Conservation (phyloP, 2,888 invertebrate species). For the Andrena fulva region DNA sequence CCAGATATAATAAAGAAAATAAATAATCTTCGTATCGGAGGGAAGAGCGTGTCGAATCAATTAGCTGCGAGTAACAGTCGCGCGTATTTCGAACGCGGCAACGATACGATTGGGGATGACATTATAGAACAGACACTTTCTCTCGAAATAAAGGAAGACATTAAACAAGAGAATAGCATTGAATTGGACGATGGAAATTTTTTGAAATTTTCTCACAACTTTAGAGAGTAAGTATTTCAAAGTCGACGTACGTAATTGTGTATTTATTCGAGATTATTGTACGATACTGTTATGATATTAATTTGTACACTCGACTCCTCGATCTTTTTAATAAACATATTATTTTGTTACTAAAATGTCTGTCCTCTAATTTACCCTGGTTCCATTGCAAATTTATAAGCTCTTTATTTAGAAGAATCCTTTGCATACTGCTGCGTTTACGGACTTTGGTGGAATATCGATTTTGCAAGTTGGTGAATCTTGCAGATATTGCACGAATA, state of each 20-base stretch:
- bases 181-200: slow-evolving; percentile 15
- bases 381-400: not conserved
- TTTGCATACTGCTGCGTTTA: not conserved
- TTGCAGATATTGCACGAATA: slow-evolving; percentile 79
- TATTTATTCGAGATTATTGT: not conserved
- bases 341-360: slow-evolving; percentile 34
- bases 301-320: slow-evolving; percentile 10
- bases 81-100: not conserved
- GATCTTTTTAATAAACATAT: slow-evolving; percentile 48
- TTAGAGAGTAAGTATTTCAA: slow-evolving; percentile 76
- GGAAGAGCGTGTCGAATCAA: not conserved
- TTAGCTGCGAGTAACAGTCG: not conserved
- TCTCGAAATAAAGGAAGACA: slow-evolving; percentile 55
- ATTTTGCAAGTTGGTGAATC: slow-evolving; percentile 17
- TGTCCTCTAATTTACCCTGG: slow-evolving; percentile 6
- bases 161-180: slow-evolving; percentile 10
- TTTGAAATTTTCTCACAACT: slow-evolving; percentile 70
- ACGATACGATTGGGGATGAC: slow-evolving; percentile 44
- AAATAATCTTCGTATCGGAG: slow-evolving; percentile 35
- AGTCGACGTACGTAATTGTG: not conserved
- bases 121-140: slow-evolving; percentile 53
- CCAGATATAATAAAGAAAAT: slow-evolving; percentile 68
- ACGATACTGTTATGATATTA: slow-evolving; percentile 1
- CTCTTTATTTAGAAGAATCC: not conserved
- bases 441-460: not conserved